phyloP scores from a whole-genome alignment of 1,140 invertebrate genomes.

The Danaus melanippus region DNA sequence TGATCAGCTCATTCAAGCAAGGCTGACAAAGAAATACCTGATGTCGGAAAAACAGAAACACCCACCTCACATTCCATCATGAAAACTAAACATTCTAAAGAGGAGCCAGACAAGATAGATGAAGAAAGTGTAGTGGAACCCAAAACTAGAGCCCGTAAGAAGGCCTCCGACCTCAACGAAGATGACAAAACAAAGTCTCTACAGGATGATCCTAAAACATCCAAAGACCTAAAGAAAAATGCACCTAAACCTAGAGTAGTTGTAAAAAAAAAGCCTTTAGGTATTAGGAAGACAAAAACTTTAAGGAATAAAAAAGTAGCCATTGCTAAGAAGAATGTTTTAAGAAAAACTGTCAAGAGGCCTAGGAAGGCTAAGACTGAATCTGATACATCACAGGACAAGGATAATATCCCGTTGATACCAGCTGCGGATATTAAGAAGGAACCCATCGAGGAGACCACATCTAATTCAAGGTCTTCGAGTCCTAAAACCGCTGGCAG shows the following conservation, averaged over 20 bases:
- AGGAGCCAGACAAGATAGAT: conserved; percentile 62
- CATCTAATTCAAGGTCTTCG: conserved; percentile 60
- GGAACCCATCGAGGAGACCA: conserved; percentile 53
- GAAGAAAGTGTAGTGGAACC: conserved; percentile 59
- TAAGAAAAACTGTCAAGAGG: conserved; percentile 43
- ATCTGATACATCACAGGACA: conserved; percentile 42
- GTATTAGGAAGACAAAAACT: conserved; percentile 61
- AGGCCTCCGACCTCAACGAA: conserved; percentile 53
- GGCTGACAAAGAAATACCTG: conserved; percentile 49
- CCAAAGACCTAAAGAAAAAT: conserved; percentile 55
- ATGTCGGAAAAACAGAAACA: conserved; percentile 62
- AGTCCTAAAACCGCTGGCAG: conserved; percentile 61
- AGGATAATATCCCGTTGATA: conserved; percentile 54
- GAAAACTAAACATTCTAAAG: conserved; percentile 67
- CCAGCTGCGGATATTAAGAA: conserved; percentile 64
- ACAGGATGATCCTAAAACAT: conserved; percentile 60
- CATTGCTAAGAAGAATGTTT: conserved; percentile 50
- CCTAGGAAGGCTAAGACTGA: conserved; percentile 49
- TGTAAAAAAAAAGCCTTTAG: conserved; percentile 57
- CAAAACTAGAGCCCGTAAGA: conserved; percentile 62
- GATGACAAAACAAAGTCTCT: conserved; percentile 49
- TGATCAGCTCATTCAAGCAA: conserved; percentile 14
- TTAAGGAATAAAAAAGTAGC: conserved; percentile 60
- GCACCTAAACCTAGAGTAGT: conserved; percentile 50
- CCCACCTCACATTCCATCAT: conserved; percentile 65